These are phyloP conservation scores for Heliconius hermathena DNA, from an alignment of 1,140 invertebrate species.

Conservation along the genomic window DNA sequence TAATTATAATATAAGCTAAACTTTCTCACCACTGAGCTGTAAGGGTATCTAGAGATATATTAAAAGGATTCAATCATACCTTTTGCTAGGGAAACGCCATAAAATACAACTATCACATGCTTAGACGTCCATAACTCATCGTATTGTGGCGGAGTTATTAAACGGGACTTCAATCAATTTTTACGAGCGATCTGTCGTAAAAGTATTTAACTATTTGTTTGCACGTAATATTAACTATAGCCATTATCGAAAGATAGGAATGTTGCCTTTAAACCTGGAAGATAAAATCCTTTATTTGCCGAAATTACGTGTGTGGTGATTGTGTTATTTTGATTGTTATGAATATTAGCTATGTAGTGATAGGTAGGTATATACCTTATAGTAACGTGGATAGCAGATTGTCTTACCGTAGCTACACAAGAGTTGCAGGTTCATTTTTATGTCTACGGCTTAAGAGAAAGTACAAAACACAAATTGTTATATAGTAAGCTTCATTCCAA, in stretches of 20 bases:
- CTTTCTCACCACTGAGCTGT: background rate
- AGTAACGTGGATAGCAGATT: too few species aligned
- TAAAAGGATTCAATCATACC: conserved; percentile 48
- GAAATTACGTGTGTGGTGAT: background rate
- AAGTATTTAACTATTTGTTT: conserved; percentile 81
- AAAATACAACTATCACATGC: conserved; percentile 59
- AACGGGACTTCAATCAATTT: conserved; percentile 75
- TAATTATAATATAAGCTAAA: background rate
- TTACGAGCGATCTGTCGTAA: conserved; percentile 76
- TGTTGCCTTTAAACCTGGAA: conserved; percentile 46
- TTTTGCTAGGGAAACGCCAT: conserved; percentile 50
- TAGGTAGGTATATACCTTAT: background rate
- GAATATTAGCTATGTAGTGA: background rate
- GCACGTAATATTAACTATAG: conserved; percentile 72
- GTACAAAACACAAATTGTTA: too few species aligned
- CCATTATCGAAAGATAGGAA: conserved; percentile 51
- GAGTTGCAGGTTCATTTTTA: too few species aligned
- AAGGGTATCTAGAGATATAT: background rate
- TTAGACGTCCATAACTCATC: conserved; percentile 56
- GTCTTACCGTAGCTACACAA: background rate
- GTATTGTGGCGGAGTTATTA: conserved; percentile 62
- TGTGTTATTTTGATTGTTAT: background rate
- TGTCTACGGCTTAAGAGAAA: too few species aligned
- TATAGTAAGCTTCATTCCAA: too few species aligned
- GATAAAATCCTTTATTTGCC: conserved; percentile 3